Evolutionary conservation across 2,888 invertebrate genomes (phyloP).

Genomic region (Melangyna quadrimaculata): DNA sequence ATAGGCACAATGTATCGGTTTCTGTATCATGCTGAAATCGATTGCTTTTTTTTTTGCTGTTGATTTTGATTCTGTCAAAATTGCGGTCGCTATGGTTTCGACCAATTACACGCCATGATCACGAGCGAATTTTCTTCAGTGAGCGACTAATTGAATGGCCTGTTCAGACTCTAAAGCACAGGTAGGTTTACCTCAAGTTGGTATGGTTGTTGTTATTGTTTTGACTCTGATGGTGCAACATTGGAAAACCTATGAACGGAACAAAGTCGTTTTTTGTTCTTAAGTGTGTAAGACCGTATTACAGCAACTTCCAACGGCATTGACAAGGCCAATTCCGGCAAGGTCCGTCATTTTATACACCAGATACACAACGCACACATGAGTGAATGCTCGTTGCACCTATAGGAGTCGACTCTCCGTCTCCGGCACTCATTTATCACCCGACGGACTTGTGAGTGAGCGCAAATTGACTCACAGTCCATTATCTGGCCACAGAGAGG

Average conservation of each 20-base stretch:
- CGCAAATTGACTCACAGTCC: constrained; percentile 60
- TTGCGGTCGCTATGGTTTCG: constrained; percentile 58
- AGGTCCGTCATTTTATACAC: neutral
- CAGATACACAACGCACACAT: neutral
- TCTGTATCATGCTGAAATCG: constrained; percentile 22
- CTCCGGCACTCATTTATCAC: constrained; percentile 60
- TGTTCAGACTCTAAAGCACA: constrained; percentile 41
- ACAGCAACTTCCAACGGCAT: constrained; percentile 53
- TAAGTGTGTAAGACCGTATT: constrained; percentile 19
- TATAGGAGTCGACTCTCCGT: constrained; percentile 16
- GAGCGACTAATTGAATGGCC: constrained; percentile 60
- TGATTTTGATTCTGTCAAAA: constrained; percentile 38
- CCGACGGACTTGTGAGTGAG: constrained; percentile 19
- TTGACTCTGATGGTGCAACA: constrained; percentile 39
- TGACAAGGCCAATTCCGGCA: constrained; percentile 65
- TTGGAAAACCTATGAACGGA: constrained; percentile 43
- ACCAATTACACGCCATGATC: constrained; percentile 60
- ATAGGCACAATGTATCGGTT: no score
- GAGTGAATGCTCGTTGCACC: constrained; percentile 30
- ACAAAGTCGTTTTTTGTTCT: constrained; percentile 48
- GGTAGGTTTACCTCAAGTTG: neutral
- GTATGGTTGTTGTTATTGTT: neutral
- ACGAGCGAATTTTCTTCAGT: constrained; percentile 34
- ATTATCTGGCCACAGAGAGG: constrained; percentile 34
- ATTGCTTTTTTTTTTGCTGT: constrained; percentile 27